Conservation (phyloP, 2,113 vertebrate genomes). For the Catharus fuscescens region DNA sequence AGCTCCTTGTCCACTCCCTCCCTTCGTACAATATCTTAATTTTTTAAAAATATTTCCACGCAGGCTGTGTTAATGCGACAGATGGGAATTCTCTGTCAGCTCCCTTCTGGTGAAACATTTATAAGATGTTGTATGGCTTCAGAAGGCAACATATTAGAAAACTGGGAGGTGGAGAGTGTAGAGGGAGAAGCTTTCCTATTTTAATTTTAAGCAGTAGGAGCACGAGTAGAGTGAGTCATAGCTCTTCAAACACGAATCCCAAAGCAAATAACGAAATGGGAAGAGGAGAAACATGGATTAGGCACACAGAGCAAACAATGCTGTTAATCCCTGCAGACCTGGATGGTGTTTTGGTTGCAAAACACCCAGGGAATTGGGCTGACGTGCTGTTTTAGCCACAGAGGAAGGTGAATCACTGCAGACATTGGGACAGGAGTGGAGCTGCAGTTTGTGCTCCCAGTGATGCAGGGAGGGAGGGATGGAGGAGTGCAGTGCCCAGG, state of each 20-base stretch:
- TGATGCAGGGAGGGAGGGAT: not conserved
- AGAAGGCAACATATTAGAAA: slow-evolving; percentile 31
- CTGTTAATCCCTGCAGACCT: not conserved
- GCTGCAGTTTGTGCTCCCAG: accelerated
- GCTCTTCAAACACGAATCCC: not conserved
- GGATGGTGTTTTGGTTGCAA: not conserved
- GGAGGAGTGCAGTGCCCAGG: accelerated
- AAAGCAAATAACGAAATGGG: slow-evolving; percentile 29
- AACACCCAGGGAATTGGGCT: not conserved
- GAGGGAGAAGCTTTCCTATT: slow-evolving; percentile 29
- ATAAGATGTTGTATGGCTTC: slow-evolving; percentile 39
- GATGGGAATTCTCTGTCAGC: slow-evolving; percentile 33
- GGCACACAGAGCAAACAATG: not conserved
- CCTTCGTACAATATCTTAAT: not conserved
- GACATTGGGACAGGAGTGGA: not conserved
- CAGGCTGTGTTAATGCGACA: slow-evolving; percentile 1
- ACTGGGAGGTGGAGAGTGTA: not conserved
- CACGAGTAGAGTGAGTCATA: slow-evolving; percentile 52
- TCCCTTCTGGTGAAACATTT: slow-evolving; percentile 64
- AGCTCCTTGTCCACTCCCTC: not conserved
- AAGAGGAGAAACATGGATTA: not conserved
- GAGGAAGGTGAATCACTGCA: not conserved
- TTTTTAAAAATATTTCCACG: slow-evolving; percentile 24
- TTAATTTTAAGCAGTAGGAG: slow-evolving; percentile 40
- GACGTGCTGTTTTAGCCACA: not conserved